Evolutionary conservation across 2,797 vertebrate genomes (phyloP), one percentile per base, ranked within the genome.

Genomic region (Bradypodion ventrale): DNA sequence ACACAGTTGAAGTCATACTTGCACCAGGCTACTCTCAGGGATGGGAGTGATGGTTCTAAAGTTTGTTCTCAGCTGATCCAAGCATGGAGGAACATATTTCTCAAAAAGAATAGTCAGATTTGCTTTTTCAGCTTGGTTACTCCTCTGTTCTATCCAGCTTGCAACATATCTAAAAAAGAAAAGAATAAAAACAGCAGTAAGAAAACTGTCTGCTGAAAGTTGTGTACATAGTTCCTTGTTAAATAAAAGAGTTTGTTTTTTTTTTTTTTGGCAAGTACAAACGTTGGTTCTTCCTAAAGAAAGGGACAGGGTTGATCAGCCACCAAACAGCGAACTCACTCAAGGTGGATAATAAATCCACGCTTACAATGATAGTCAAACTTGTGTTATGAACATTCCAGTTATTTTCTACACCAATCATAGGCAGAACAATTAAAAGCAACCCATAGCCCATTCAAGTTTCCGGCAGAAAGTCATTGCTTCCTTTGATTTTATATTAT

Each of bases 21-120:
- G 96, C 73, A 98, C 94, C 95, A 98, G 95, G 78, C 96, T 97
- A 91, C 91, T 97, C 91, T 98, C 97, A 46, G 96, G 93, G 86
- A 98, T 86, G 15, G 95, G 94, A 82, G 93, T 97, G 87, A 97
- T 92, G n/a, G 96, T 96, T 92, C 96, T 97, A 89, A 97, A 96
- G 27, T 93, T 95, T 79, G 89, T 96, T 94, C 94, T 96, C 91
- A 97, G 96, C 91, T 97, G 95, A 79, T 98, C 97, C 16, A 98
- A 90, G 92, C 97, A 98, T 1, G 90, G 92, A 56, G 96, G 96
- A 70, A 97, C 75, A 21, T 98, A 97, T 93, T 98, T 98, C 92
- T 97, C 97, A 94, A 97, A 98, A 60, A 98, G 93, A 91, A 98
- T 97, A 13, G 96, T 97, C 86, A 98, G 95, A 88, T 98, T 97